Evolutionary conservation across 2,888 invertebrate genomes (phyloP).

Genomic region (Scotopteryx bipunctaria): DNA sequence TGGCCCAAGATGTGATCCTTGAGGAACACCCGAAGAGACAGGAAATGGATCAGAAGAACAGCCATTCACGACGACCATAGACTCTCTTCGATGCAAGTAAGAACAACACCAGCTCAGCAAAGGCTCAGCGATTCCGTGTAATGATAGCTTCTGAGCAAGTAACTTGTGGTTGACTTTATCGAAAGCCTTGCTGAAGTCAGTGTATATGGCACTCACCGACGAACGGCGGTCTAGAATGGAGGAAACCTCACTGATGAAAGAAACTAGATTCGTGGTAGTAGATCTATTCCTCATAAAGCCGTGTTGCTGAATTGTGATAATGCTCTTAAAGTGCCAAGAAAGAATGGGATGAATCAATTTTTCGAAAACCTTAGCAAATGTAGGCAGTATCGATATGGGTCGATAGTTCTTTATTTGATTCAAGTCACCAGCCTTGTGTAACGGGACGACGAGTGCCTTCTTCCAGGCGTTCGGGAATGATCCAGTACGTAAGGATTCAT

Average conservation of each 20-base stretch:
- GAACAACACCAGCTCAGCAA: not conserved
- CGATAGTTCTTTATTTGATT: not conserved
- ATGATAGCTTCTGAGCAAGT: not conserved
- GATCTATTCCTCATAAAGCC: too few relatives aligned
- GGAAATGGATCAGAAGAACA: not conserved
- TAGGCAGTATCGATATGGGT: too few relatives aligned
- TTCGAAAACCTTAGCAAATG: too few relatives aligned
- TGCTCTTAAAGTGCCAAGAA: too few relatives aligned
- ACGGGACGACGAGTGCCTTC: not conserved
- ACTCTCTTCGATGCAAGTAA: not conserved
- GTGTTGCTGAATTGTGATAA: too few relatives aligned
- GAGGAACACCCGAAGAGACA: not conserved
- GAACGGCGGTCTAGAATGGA: not conserved
- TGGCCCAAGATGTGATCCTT: not conserved
- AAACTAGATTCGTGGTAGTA: too few relatives aligned
- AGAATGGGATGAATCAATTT: too few relatives aligned
- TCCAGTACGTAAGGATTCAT: not conserved
- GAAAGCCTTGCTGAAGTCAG: not conserved
- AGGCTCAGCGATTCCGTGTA: not conserved
- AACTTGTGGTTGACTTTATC: not conserved
- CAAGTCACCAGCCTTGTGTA: not conserved
- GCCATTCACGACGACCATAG: not conserved
- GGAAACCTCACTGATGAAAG: too few relatives aligned
- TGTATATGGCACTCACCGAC: not conserved
- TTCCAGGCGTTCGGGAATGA: not conserved